Percentiles rank a stretch among this genome's conserved stretches.
Evolutionary conservation across 1,140 invertebrate species (phyloP).

Genomic region (Apocrypta bakeri): DNA sequence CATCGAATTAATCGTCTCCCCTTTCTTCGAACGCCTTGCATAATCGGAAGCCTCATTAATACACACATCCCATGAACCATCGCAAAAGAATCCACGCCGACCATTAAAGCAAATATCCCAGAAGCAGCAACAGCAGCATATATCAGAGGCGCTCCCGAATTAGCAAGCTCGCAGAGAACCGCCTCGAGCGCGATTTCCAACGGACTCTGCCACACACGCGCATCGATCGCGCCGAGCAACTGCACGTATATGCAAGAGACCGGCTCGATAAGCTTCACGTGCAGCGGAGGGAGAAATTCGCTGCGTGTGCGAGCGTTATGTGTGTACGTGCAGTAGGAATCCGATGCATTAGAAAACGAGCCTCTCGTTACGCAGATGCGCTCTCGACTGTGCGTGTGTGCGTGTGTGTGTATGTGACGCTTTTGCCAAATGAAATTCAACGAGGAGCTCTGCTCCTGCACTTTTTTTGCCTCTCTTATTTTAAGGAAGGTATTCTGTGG

Average conservation of each 20-base stretch:
- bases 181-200: background rate
- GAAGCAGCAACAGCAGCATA: background rate
- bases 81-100: background rate
- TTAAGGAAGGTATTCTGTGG: too few relatives aligned
- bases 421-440: too few relatives aligned
- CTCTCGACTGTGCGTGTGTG: background rate
- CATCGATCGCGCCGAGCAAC: background rate
- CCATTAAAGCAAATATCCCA: background rate
- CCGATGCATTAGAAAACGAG: slow-evolving; percentile 19
- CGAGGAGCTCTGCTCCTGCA: too few relatives aligned
- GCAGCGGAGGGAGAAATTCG: background rate
- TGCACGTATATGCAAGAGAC: background rate
- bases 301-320: too few relatives aligned
- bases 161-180: slow-evolving; percentile 1
- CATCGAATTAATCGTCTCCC: too few relatives aligned
- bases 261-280: slow-evolving; percentile 22
- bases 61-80: background rate
- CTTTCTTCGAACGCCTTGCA: too few relatives aligned
- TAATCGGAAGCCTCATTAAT: too few relatives aligned
- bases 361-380: background rate
- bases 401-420: too few relatives aligned
- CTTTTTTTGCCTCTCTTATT: too few relatives aligned
- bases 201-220: background rate
- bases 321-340: background rate
- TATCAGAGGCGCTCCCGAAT: slow-evolving; percentile 15